Evolutionary conservation across 2,797 vertebrate genomes (phyloP).

Genomic region (Champsocephalus gunnari): DNA sequence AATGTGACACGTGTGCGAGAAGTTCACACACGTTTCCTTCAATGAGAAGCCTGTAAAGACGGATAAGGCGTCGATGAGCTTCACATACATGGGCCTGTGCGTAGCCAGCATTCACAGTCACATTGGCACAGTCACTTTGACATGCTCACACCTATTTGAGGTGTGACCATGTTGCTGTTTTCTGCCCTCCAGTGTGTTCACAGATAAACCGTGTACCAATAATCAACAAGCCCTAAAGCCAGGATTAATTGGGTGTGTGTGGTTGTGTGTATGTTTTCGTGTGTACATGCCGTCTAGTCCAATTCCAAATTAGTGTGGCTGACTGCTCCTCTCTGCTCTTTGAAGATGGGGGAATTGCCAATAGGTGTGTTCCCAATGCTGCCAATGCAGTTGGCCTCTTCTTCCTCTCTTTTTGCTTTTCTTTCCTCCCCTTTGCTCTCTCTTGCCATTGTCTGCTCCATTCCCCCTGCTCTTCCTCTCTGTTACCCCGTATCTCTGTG

Average conservation of each 20-base stretch:
- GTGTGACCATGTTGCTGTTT: constrained; percentile 11
- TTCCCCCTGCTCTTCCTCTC: not conserved
- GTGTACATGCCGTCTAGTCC: constrained; percentile 19
- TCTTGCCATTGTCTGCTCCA: not conserved
- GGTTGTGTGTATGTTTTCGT: not conserved
- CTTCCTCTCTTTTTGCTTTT: constrained; percentile 10
- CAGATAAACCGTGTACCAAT: constrained; percentile 42
- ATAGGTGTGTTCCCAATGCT: constrained; percentile 66
- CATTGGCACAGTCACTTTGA: not conserved
- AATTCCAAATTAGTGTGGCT: constrained; percentile 64
- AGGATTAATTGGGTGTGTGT: constrained; percentile 25
- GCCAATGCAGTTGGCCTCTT: constrained; percentile 4
- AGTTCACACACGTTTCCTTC: constrained; percentile 19
- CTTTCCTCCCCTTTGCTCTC: not conserved
- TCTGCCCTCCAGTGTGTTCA: constrained; percentile 43
- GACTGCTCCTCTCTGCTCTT: constrained; percentile 70
- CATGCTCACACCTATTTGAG: not conserved
- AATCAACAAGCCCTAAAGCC: constrained; percentile 66
- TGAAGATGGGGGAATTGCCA: constrained; percentile 74
- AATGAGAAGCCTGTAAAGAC: constrained; percentile 8
- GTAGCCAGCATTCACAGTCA: constrained; percentile 3
- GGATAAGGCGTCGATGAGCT: not conserved
- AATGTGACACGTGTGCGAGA: constrained; percentile 4
- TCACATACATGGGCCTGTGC: constrained; percentile 1
- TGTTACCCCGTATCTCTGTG: not conserved